A percentile compares a stretch with the other conserved stretches of the same genome.
These are phyloP conservation scores for Xenotilapia leptura DNA, from an alignment of 2,113 vertebrate genomes.

Conservation along the genomic window DNA sequence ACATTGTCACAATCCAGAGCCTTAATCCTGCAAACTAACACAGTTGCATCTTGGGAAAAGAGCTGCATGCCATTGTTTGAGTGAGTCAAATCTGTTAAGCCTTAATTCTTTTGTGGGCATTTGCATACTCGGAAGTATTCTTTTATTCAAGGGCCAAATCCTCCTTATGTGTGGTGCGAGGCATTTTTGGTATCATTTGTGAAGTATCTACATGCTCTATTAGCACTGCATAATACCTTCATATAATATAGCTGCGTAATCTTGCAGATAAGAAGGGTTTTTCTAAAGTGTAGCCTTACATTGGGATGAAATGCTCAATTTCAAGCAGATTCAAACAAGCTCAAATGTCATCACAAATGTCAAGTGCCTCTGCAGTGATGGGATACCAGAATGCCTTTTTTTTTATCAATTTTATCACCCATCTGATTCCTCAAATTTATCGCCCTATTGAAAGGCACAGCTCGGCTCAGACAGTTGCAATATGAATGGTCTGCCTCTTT, in stretches of 20 bases:
- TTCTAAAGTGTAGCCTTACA: conserved; percentile 77
- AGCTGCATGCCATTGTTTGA: conserved; percentile 75
- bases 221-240: conserved; percentile 71
- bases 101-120: conserved; percentile 77
- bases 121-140: conserved; percentile 92
- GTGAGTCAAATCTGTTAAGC: conserved; percentile 78
- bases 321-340: conserved; percentile 75
- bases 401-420: conserved; percentile 29
- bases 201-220: conserved; percentile 89
- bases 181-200: conserved; percentile 85
- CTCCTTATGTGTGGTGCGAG: conserved; percentile 80
- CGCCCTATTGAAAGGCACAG: background rate
- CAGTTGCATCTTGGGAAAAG: conserved; percentile 67
- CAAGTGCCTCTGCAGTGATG: conserved; percentile 62
- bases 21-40: conserved; percentile 78
- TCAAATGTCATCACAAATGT: conserved; percentile 78
- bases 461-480: background rate
- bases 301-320: conserved; percentile 75
- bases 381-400: conserved; percentile 51
- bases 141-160: conserved; percentile 81
- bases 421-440: background rate
- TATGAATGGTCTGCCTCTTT: conserved; percentile 4
- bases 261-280: conserved; percentile 77
- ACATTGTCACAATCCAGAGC: conserved; percentile 77
- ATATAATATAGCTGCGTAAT: conserved; percentile 81